A percentile compares a stretch with the other conserved stretches of the same genome.
Conservation (phyloP, 2,888 invertebrate genomes). For the Phengaris arion region DNA sequence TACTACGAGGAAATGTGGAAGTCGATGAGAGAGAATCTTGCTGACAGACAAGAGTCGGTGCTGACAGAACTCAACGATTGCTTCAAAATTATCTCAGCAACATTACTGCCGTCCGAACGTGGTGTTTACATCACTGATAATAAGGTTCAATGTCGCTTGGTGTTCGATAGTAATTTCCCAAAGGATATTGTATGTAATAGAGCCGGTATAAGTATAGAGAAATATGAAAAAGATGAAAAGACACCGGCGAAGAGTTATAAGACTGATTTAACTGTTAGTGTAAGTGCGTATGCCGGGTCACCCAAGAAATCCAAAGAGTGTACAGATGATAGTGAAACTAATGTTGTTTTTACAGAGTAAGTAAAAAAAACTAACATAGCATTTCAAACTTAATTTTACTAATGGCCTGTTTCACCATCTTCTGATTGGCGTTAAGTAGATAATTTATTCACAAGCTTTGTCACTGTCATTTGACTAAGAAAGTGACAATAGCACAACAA, state of each 20-base stretch:
- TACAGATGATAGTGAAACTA: slow-evolving; percentile 48
- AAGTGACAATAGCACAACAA: too few species aligned
- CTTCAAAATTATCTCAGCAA: slow-evolving; percentile 77
- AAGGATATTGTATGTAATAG: slow-evolving; percentile 82
- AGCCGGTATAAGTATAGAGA: slow-evolving; percentile 82
- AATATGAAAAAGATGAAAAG: slow-evolving; percentile 60
- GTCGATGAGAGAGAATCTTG: slow-evolving; percentile 76
- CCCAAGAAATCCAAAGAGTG: slow-evolving; percentile 56
- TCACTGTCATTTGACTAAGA: too few species aligned
- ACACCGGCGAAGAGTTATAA: slow-evolving; percentile 69
- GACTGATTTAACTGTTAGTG: slow-evolving; percentile 71
- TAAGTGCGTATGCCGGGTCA: slow-evolving; percentile 54
- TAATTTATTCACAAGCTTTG: too few species aligned
- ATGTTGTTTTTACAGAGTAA: slow-evolving; percentile 65
- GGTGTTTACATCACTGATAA: slow-evolving; percentile 69
- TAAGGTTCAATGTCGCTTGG: slow-evolving; percentile 64
- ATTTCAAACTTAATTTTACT: too few species aligned
- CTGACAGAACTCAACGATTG: slow-evolving; percentile 78
- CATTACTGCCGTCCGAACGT: slow-evolving; percentile 78
- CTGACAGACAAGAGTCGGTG: slow-evolving; percentile 66
- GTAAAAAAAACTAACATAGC: slow-evolving; percentile 33
- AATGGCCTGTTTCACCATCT: too few species aligned
- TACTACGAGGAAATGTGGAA: slow-evolving; percentile 92
- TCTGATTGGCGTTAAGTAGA: too few species aligned
- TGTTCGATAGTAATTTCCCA: slow-evolving; percentile 74